Conservation (phyloP, 2,888 invertebrate genomes). For the Meganola albula region DNA sequence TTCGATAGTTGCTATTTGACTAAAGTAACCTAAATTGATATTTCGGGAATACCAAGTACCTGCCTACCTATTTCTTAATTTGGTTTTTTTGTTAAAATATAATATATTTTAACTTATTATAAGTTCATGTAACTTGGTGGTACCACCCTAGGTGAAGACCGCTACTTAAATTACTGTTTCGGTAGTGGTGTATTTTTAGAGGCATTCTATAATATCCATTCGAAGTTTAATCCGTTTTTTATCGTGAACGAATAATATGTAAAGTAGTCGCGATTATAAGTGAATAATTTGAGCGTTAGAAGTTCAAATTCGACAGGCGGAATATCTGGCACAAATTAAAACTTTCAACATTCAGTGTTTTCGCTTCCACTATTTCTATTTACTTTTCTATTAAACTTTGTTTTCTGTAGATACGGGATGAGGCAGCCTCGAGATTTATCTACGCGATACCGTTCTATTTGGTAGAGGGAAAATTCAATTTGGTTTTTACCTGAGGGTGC, state of each 20-base stretch:
- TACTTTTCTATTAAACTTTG: constrained; percentile 74
- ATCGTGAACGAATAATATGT: constrained; percentile 19
- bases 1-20: too few relatives aligned
- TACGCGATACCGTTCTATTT: constrained; percentile 70
- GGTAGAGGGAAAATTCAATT: constrained; percentile 71
- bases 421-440: constrained; percentile 68
- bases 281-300: constrained; percentile 34
- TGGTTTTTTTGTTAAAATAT: too few relatives aligned
- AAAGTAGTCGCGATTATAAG: constrained; percentile 13
- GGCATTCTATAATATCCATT: too few relatives aligned
- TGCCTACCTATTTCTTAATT: too few relatives aligned
- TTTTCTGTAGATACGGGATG: constrained; percentile 63
- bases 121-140: too few relatives aligned
- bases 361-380: constrained; percentile 63
- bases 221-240: too few relatives aligned
- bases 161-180: too few relatives aligned
- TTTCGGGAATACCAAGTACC: too few relatives aligned
- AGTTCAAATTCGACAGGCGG: constrained; percentile 30
- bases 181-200: too few relatives aligned
- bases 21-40: too few relatives aligned
- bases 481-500: constrained; percentile 72
- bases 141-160: too few relatives aligned
- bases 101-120: too few relatives aligned
- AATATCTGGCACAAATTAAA: constrained; percentile 54
- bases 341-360: constrained; percentile 61